phyloP scores from a whole-genome alignment of 2,888 invertebrate species.

The Caenorhabditis becei region DNA sequence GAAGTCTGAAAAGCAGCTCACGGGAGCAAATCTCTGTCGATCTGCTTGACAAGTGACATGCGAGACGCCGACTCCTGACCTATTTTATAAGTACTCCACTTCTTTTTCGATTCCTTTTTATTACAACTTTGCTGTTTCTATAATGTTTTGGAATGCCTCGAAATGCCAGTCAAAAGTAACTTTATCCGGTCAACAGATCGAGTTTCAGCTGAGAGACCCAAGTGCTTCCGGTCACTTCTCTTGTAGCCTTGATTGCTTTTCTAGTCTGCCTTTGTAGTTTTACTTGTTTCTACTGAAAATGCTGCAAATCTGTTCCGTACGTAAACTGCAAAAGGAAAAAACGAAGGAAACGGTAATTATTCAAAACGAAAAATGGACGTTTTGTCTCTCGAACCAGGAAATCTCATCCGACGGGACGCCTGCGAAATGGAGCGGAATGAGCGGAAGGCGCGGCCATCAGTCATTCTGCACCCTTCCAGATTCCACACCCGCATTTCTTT shows the following conservation, averaged over 20 bases:
- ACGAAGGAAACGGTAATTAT: not conserved
- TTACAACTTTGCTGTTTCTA: not conserved
- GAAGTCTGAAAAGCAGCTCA: constrained; percentile 14
- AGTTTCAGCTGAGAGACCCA: constrained; percentile 27
- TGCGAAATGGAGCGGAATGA: not conserved
- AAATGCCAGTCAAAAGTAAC: not conserved
- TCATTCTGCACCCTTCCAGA: constrained; percentile 2
- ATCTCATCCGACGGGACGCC: not conserved
- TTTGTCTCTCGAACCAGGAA: not conserved
- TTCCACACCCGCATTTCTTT: not conserved
- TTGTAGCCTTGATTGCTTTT: too few species aligned
- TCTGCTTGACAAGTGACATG: constrained; percentile 44
- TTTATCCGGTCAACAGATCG: constrained; percentile 24
- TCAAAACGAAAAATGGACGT: not conserved
- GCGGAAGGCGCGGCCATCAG: not conserved
- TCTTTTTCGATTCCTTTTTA: constrained; percentile 1
- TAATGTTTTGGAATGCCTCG: constrained; percentile 15
- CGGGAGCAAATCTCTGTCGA: constrained; percentile 11
- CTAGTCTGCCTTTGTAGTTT: too few species aligned
- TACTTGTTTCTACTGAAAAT: not conserved
- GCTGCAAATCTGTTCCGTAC: too few species aligned
- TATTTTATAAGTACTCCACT: constrained; percentile 22
- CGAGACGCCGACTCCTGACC: constrained; percentile 7
- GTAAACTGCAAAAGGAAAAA: too few species aligned
- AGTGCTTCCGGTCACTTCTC: not conserved